Base-by-base conservation (phyloP, 1,140 invertebrate genomes). In the Heliconius nattereri region DNA sequence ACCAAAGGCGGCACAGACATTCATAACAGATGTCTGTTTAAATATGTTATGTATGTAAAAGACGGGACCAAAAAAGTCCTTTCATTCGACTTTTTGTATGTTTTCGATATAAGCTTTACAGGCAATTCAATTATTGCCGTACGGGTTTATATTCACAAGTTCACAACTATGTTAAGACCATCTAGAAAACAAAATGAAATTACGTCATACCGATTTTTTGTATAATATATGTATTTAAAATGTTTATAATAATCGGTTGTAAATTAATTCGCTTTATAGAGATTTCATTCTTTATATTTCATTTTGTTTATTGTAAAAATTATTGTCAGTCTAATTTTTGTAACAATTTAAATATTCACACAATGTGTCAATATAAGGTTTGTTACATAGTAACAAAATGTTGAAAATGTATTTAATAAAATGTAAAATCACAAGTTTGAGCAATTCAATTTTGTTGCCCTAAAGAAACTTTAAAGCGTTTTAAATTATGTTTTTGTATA, bases 281-380 rank as follows among this genome's bases (percentile, higher is more conserved):
- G 26, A 26, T 66, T 66, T 66, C 60, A 29, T 13, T 29, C 8
- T 66, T 66, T 66, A 1, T 66, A 29, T 13, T 11, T 11, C 29
- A 66, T 66, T 66, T 29, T 66, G 23, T 49, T 70, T 76, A 49
- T 70, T 73, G 76, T 71, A 78, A 73, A 76, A 35, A 85, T 79
- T 84, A 85, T 76, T 89, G 87, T 71, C 78, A 75, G 71, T 29
- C 79, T 40, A 73, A 80, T n/a, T 72, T 84, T 75, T 87, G 86
- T 66, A 82, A 84, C 60, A 82, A 84, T 35, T 83, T 71, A 45
- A 84, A 83, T 49, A 74, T 84, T 78, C 82, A 85, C 57, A 81
- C 81, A 1, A 71, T 86, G 40, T 89, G 87, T 79, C 85, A 85
- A 81, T 86, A 81, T 82, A 78, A 85, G 80, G 87, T 85, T 54